Conservation (phyloP, 2,888 invertebrate genomes). For the Himalopsyche tibetana region DNA sequence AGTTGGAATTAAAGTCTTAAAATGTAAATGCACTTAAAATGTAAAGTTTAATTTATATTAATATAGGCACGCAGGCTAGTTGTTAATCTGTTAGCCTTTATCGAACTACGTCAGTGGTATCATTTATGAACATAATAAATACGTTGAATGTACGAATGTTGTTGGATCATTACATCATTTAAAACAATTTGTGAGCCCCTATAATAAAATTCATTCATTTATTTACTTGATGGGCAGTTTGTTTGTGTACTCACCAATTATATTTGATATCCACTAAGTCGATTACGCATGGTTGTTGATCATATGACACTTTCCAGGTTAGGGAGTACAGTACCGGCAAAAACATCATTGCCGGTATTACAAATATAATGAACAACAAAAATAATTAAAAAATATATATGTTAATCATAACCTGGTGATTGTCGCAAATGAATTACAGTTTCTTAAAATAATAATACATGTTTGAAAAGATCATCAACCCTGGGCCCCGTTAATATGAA, state of each 20-base stretch:
- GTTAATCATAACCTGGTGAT: too few species aligned
- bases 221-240: conserved; percentile 63
- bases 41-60: too few species aligned
- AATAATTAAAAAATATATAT: too few species aligned
- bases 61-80: neutral
- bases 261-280: conserved; percentile 4
- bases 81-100: neutral
- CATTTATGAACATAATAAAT: neutral
- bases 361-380: too few species aligned
- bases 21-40: too few species aligned
- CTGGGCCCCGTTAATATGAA: too few species aligned
- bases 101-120: neutral
- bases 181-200: conserved; percentile 63
- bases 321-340: too few species aligned
- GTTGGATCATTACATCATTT: conserved; percentile 55
- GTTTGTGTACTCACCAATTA: conserved; percentile 36
- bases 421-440: too few species aligned
- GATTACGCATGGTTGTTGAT: neutral
- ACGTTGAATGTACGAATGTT: neutral
- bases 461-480: too few species aligned
- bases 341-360: too few species aligned
- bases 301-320: conserved; percentile 4
- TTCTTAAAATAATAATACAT: too few species aligned
- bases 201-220: conserved; percentile 61
- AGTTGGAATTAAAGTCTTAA: too few species aligned